Evolutionary conservation across 1,140 invertebrate genomes (phyloP), one percentile per base, ranked within the genome.

Genomic region (Planococcus citri): DNA sequence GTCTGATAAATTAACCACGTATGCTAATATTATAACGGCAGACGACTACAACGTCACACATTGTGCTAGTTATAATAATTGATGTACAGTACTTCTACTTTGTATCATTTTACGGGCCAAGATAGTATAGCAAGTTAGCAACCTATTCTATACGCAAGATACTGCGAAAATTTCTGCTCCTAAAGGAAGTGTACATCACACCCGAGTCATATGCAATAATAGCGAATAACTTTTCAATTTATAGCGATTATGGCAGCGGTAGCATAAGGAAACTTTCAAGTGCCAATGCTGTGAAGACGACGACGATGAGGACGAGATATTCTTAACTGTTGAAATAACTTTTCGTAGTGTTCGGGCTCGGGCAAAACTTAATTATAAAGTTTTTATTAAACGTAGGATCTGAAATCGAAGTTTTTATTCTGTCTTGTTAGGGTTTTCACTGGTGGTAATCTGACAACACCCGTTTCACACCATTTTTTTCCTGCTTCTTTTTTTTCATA

Each of bases 331-430:
- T n/a, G 41, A 51, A 51, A 51, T 51, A 51, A 51, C 41, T 51
- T 51, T 51, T 17, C 3, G 41, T n/a, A 9, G 12, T 20, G 17
- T 17, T 51, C 10, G 17, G 12, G n/a, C n/a, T n/a, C n/a, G n/a
- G n/a, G n/a, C n/a, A 20, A 51, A 51, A 51, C 41, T 51, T 51
- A 51, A 51, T 51, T 51, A 51, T n/a, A 51, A 51, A 51, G 41
- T 51, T 51, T 51, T 51, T 20, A 51, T 51, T 51, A 51, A 51
- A 51, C 17, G 41, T 2, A 51, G 17, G 6, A 51, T 51, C 41
- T 17, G 3, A 51, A 51, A 20, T 51, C 41, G 41, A 51, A 51
- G 41, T 51, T 51, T 51, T 51, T 51, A 51, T 51, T 51, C 17
- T 20, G 17, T 51, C n/a, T 51, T 20, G 41, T 51, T 51, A 3